A percentile compares a stretch with the other conserved stretches of the same genome.
phyloP scores from a whole-genome alignment of 1,140 invertebrate genomes.

The Sminthurides bifidus region DNA sequence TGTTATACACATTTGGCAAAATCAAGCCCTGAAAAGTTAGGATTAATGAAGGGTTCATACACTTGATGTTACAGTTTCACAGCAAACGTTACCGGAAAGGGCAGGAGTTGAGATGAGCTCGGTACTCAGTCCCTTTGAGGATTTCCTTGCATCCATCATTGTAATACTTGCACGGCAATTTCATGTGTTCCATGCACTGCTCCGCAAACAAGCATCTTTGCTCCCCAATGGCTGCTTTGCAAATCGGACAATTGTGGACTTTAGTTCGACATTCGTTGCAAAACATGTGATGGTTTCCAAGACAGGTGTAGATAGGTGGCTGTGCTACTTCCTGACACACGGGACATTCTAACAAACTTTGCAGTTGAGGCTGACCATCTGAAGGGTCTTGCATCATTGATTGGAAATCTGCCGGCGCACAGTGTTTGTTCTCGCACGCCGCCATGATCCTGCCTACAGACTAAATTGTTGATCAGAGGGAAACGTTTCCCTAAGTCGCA shows the following conservation, averaged over 20 bases:
- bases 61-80: too few species aligned
- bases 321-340: conserved; percentile 14
- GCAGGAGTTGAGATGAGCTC: conserved; percentile 5
- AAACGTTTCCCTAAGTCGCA: too few species aligned
- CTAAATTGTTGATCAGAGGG: too few species aligned
- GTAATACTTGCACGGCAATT: conserved; percentile 9
- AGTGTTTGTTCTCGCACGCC: too few species aligned
- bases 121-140: conserved; percentile 2
- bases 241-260: conserved; percentile 4
- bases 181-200: conserved; percentile 9
- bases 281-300: conserved; percentile 9
- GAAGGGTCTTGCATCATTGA: too few species aligned
- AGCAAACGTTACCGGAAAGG: neutral
- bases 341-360: conserved; percentile 12
- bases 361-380: conserved; percentile 4
- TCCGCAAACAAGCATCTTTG: conserved; percentile 8
- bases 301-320: conserved; percentile 12
- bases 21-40: too few species aligned
- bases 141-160: conserved; percentile 7
- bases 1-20: too few species aligned
- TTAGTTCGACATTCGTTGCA: conserved; percentile 5
- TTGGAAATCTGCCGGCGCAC: too few species aligned
- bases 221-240: neutral
- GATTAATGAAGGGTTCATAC: too few species aligned
- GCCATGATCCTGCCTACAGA: too few species aligned